These are phyloP conservation scores for Drosophila sproati DNA, from an alignment of 1,140 invertebrate species.

Conservation along the genomic window DNA sequence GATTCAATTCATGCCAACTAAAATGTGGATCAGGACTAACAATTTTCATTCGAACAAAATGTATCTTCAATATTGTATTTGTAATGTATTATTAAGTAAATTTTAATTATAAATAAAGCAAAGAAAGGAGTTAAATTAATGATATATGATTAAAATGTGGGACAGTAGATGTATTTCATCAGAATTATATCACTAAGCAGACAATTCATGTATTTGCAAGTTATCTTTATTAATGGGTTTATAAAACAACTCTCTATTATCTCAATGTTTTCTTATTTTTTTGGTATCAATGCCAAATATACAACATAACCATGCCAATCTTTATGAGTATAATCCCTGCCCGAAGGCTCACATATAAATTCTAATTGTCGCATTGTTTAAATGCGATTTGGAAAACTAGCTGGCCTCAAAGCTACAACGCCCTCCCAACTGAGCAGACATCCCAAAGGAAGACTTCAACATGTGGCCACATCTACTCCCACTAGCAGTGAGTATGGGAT, in stretches of 20 bases:
- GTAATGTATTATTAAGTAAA: too few relatives aligned
- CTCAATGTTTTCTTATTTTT: slow-evolving; percentile 19
- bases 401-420: slow-evolving; percentile 16
- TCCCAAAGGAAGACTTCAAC: slow-evolving; percentile 2
- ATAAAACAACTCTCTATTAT: slow-evolving; percentile 17
- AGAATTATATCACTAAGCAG: neutral
- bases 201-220: neutral
- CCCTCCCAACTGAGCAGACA: slow-evolving; percentile 18
- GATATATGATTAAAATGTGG: neutral
- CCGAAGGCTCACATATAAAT: slow-evolving; percentile 11
- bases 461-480: slow-evolving; percentile 1
- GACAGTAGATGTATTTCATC: neutral
- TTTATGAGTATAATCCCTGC: slow-evolving; percentile 34
- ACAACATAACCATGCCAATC: slow-evolving; percentile 28
- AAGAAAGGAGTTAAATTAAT: neutral
- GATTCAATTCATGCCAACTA: neutral
- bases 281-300: slow-evolving; percentile 46
- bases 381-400: slow-evolving; percentile 14
- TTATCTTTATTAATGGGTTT: slow-evolving; percentile 23
- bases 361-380: slow-evolving; percentile 22
- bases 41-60: too few relatives aligned
- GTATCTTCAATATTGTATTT: too few relatives aligned
- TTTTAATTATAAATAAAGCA: too few relatives aligned
- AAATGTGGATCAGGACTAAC: too few relatives aligned
- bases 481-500: slow-evolving; percentile 12